phyloP scores from a whole-genome alignment of 92 coral and sea anemone species.

The Actinernus sp. region DNA sequence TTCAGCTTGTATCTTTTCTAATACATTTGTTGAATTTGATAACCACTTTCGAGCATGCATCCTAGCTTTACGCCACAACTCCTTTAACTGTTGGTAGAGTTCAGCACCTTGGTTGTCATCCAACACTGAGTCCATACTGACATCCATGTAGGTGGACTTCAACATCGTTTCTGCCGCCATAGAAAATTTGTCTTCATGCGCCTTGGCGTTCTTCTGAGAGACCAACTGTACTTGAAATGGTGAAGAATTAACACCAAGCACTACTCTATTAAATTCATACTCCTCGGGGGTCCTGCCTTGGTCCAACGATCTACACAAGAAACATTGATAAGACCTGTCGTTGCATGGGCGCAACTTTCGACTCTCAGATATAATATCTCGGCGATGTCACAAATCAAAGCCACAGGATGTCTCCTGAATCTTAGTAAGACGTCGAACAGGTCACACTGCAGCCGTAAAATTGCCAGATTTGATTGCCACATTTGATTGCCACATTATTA shows the following conservation, averaged over 20 bases:
- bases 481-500: too few relatives aligned
- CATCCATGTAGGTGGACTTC: conserved; percentile 71
- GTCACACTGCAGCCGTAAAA: conserved; percentile 46
- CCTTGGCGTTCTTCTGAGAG: conserved; percentile 63
- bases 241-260: conserved; percentile 58
- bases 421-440: conserved; percentile 60
- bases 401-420: conserved; percentile 53
- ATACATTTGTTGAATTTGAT: conserved; percentile 45
- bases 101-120: conserved; percentile 10
- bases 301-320: conserved; percentile 35
- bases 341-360: conserved; percentile 22
- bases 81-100: conserved; percentile 21
- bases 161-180: conserved; percentile 62
- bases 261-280: conserved; percentile 35
- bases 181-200: conserved; percentile 29
- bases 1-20: conserved; percentile 16
- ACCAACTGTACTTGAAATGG: conserved; percentile 58
- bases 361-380: conserved; percentile 53
- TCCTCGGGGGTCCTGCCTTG: conserved; percentile 31
- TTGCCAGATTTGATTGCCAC: too few relatives aligned
- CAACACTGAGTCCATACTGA: conserved; percentile 37
- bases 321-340: conserved; percentile 43
- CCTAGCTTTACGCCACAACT: conserved; percentile 18
- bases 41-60: conserved; percentile 68
- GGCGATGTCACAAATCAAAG: conserved; percentile 45